Conservation (phyloP, 2,797 vertebrate species). For the Protosalanx chinensis region DNA sequence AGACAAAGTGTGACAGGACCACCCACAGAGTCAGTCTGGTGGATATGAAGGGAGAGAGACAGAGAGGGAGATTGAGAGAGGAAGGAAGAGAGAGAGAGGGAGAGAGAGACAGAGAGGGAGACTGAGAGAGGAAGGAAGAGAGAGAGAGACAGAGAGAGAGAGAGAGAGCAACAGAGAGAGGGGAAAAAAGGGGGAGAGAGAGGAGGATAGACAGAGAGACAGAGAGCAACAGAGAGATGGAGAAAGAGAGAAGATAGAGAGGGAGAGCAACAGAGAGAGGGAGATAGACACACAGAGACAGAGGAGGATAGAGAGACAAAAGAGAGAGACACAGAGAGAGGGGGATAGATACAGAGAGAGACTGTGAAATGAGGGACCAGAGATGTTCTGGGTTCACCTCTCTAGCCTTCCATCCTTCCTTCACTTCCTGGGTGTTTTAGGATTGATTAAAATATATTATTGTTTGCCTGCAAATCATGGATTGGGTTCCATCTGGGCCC, state of each 20-base stretch:
- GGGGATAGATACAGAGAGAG: no score
- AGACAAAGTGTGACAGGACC: no score
- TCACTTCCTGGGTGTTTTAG: no score
- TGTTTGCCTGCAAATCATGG: no score
- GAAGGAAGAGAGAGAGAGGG: constrained; percentile 20
- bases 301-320: not conserved
- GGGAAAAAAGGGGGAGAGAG: constrained; percentile 26
- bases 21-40: not conserved
- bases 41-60: not conserved
- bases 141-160: not conserved
- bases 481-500: no score
- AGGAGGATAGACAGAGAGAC: not conserved
- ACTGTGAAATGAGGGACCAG: no score
- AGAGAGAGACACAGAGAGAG: no score
- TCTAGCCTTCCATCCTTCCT: no score
- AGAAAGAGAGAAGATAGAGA: not conserved
- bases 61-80: not conserved
- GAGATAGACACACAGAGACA: no score
- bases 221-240: not conserved
- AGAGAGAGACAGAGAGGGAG: constrained; percentile 9
- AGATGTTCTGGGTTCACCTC: no score
- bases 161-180: not conserved
- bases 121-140: not conserved
- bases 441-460: no score
- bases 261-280: not conserved